Base-by-base conservation (phyloP, 2,113 vertebrate species). In the Tor tambroides region DNA sequence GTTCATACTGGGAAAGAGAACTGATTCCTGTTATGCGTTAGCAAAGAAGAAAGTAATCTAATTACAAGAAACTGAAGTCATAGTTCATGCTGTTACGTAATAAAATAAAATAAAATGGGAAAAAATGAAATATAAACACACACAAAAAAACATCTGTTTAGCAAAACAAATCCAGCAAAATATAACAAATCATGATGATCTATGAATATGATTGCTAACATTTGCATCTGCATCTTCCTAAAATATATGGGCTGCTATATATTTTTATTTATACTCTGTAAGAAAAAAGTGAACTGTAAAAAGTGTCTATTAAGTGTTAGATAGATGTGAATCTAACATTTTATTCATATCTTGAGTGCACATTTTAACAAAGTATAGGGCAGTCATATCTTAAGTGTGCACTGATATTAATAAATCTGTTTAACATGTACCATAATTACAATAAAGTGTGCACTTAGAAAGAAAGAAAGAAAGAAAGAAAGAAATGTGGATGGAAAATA, bases 51-150 rank as follows among this genome's bases (percentile, higher is more conserved):
- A 17, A 54, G 43, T 38, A 80, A 80, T 59, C n/a, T 43, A 43
- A 46, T 65, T 81, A 81, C n/a, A 19, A 21, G 35, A 63, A 80
- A 41, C 21, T 80, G 51, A 59, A 80, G 80, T 65, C 59, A 81
- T 59, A 38, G 78, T 76, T 26, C 79, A 59, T 14, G 2, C 8
- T 46, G 15, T 65, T 65, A 46, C 1, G 59, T 46, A 83, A 78
- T 56, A 23, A 61, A 46, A 82, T 19, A 5, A 4, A 49, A 23
- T 19, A 19, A 41, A 77, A 54, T 51, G 23, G 61, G 17, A 32
- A 69, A 21, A 28, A 23, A 19, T 54, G 0, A 32, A 32, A 54
- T 23, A 32, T 23, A 32, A 54, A 30, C 6, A 51, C 6, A 49
- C n/a, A 77, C n/a, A 32, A 78, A 49, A 61, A 49, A 63, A 43